Evolutionary conservation across 2,113 vertebrate genomes (phyloP).

Genomic region (Aptenodytes forsteri): DNA sequence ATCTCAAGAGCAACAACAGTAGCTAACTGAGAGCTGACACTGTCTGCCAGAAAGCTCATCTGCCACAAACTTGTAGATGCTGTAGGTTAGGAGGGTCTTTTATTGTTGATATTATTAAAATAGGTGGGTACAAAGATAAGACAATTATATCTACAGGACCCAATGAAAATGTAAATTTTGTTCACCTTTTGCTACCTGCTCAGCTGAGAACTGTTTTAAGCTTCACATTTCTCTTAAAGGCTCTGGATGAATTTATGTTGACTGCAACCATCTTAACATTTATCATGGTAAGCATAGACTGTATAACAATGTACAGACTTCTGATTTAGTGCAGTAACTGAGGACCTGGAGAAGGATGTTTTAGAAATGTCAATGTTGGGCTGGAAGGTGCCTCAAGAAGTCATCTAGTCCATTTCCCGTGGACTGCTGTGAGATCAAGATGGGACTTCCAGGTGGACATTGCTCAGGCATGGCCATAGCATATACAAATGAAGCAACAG

Average conservation of each 20-base stretch:
- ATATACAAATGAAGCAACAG: not conserved
- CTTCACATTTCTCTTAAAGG: not conserved
- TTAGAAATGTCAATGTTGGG: not conserved
- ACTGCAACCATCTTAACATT: not conserved
- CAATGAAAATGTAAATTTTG: not conserved
- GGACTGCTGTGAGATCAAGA: not conserved
- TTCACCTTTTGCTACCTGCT: not conserved
- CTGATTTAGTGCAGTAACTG: not conserved
- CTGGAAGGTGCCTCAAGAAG: not conserved
- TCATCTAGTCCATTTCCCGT: not conserved
- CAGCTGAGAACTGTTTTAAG: not conserved
- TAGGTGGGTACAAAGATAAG: not conserved
- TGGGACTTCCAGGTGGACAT: not conserved
- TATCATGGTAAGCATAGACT: not conserved
- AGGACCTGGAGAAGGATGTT: not conserved
- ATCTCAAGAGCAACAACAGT: not conserved
- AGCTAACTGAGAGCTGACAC: not conserved
- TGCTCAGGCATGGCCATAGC: not conserved
- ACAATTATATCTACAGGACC: not conserved
- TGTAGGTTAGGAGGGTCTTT: not conserved
- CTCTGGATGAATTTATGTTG: not conserved
- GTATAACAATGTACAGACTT: not conserved
- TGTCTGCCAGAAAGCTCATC: not conserved
- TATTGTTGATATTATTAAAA: not conserved
- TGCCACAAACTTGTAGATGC: not conserved